Evolutionary conservation across 2,888 invertebrate species (phyloP).

Genomic region (Diogma glabrata): DNA sequence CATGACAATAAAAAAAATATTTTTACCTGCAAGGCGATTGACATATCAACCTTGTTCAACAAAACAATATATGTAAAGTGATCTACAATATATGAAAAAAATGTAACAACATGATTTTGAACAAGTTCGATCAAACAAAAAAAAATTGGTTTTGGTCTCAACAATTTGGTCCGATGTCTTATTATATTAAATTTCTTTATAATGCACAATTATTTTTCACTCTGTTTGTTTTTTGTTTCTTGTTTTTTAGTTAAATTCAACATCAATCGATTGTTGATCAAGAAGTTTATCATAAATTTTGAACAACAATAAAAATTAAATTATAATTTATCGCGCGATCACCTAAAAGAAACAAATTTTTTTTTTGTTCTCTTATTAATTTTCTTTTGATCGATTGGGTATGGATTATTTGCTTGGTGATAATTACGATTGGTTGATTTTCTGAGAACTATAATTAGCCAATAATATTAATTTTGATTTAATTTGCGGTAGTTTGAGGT

Average conservation of each 20-base stretch:
- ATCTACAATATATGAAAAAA: not conserved
- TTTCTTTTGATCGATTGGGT: too few relatives aligned
- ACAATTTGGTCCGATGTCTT: not conserved
- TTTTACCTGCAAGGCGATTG: constrained; percentile 9
- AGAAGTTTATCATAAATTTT: not conserved
- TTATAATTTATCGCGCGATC: constrained; percentile 9
- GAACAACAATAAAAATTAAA: constrained; percentile 6
- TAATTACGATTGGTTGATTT: too few relatives aligned
- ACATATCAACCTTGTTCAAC: constrained; percentile 9
- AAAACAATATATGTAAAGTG: constrained; percentile 8
- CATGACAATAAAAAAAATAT: not conserved
- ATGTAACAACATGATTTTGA: constrained; percentile 7
- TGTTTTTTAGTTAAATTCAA: constrained; percentile 1
- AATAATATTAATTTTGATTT: too few relatives aligned
- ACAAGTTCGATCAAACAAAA: constrained; percentile 5
- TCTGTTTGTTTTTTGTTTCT: constrained; percentile 3
- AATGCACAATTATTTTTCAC: constrained; percentile 9
- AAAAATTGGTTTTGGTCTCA: not conserved
- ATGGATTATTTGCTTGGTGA: too few relatives aligned
- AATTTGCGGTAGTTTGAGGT: too few relatives aligned
- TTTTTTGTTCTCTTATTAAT: too few relatives aligned
- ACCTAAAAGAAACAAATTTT: too few relatives aligned
- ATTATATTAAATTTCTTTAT: constrained; percentile 10
- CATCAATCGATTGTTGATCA: constrained; percentile 6
- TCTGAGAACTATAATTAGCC: too few relatives aligned